Evolutionary conservation across 2,113 vertebrate species (phyloP).

Genomic region (Argyrosomus japonicus): DNA sequence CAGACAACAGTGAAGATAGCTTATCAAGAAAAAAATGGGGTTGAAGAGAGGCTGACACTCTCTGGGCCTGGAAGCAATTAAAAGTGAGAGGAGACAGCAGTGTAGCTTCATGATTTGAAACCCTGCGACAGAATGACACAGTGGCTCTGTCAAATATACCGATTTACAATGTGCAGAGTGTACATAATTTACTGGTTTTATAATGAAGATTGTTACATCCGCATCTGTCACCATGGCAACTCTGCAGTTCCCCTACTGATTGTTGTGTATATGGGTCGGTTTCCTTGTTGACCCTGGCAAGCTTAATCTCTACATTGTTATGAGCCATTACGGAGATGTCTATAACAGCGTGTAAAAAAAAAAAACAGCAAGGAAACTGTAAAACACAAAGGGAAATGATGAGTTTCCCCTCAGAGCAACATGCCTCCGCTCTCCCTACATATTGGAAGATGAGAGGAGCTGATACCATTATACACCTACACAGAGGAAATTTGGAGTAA

Average conservation of each 20-base stretch:
- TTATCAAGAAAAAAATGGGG: constrained; percentile 4
- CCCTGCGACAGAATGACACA: constrained; percentile 41
- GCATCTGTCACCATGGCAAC: constrained; percentile 68
- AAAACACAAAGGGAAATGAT: constrained; percentile 54
- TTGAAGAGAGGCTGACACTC: constrained; percentile 17
- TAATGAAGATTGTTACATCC: constrained; percentile 30
- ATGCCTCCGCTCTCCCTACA: constrained; percentile 35
- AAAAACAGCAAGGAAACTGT: constrained; percentile 31
- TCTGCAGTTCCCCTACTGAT: constrained; percentile 8
- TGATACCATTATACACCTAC: constrained; percentile 59
- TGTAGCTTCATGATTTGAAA: constrained; percentile 8
- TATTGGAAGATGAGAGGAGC: constrained; percentile 34
- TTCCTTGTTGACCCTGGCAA: constrained; percentile 47
- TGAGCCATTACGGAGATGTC: constrained; percentile 19
- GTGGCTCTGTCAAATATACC: constrained; percentile 45
- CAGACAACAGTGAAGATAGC: constrained; percentile 53
- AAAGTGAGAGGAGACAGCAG: constrained; percentile 31
- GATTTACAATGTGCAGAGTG: constrained; percentile 37
- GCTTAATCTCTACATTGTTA: constrained; percentile 19
- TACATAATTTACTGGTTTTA: constrained; percentile 40
- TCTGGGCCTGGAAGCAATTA: constrained; percentile 44
- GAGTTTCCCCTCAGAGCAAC: constrained; percentile 37
- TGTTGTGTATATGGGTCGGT: background rate
- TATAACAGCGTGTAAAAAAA: constrained; percentile 10
- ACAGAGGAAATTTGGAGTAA: constrained; percentile 36